These are phyloP conservation scores for Pseudochaenichthys georgianus DNA, from an alignment of 2,797 vertebrate genomes.

Conservation along the genomic window DNA sequence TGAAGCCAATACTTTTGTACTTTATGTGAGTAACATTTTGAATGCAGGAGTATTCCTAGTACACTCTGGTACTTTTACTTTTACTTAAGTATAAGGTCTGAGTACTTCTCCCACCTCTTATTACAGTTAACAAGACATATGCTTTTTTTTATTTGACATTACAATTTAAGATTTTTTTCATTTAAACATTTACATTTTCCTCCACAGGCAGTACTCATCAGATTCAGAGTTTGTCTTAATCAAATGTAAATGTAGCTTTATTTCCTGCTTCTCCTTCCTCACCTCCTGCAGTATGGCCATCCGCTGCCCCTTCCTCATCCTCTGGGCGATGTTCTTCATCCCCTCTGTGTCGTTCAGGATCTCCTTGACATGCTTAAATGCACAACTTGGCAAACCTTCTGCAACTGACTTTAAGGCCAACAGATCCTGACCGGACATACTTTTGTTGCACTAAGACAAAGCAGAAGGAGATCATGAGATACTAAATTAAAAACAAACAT, in stretches of 20 bases:
- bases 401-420: conserved; percentile 60
- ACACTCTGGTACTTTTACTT: too few relatives aligned
- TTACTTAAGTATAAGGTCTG: too few relatives aligned
- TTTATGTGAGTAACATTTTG: too few relatives aligned
- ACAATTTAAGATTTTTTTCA: neutral
- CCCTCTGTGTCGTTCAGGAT: conserved; percentile 59
- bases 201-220: neutral
- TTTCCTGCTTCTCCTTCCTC: conserved; percentile 39
- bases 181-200: neutral
- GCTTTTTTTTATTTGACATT: conserved; percentile 7
- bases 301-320: conserved; percentile 72
- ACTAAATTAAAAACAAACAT: too few relatives aligned
- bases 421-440: conserved; percentile 56
- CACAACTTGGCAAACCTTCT: conserved; percentile 60
- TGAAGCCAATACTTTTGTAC: too few relatives aligned
- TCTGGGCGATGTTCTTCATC: conserved; percentile 61
- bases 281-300: conserved; percentile 76
- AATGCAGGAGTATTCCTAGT: too few relatives aligned
- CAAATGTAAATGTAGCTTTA: neutral
- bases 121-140: neutral
- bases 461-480: neutral
- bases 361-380: conserved; percentile 61
- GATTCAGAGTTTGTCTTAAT: neutral
- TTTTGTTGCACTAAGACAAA: conserved; percentile 39
- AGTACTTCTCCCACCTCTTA: too few relatives aligned